A percentile compares a stretch with the other conserved stretches of the same genome.
Evolutionary conservation across 2,888 invertebrate genomes (phyloP).

Genomic region (Clivina fossor): DNA sequence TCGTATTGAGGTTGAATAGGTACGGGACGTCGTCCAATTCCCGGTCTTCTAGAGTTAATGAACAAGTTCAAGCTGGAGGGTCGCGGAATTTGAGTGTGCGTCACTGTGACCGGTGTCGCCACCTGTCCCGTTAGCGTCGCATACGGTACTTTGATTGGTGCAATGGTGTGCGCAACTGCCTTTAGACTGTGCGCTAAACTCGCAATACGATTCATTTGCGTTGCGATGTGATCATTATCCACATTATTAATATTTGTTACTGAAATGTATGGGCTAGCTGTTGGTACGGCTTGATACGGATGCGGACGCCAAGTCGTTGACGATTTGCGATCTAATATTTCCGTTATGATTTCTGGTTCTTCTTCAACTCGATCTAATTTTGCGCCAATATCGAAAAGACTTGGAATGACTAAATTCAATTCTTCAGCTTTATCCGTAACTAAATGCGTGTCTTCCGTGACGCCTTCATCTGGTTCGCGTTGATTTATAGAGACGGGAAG

Average conservation of each 20-base stretch:
- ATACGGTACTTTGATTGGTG: constrained; percentile 2
- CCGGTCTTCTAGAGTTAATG: constrained; percentile 16
- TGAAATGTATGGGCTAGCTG: constrained; percentile 13
- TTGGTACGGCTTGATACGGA: constrained; percentile 20
- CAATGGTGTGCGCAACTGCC: constrained; percentile 21
- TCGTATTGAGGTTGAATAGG: constrained; percentile 27
- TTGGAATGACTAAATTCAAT: constrained; percentile 19
- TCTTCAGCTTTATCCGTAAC: constrained; percentile 17
- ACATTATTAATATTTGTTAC: constrained; percentile 10
- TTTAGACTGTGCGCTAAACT: constrained; percentile 34
- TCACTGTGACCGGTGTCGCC: constrained; percentile 18
- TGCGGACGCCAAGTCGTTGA: constrained; percentile 12
- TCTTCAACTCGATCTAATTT: constrained; percentile 8
- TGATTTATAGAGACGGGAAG: constrained; percentile 11
- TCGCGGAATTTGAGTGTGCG: constrained; percentile 19
- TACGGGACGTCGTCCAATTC: constrained; percentile 1
- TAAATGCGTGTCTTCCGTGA: constrained; percentile 18
- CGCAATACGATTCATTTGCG: constrained; percentile 36
- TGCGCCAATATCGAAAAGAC: constrained; percentile 17
- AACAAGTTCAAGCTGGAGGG: constrained; percentile 16
- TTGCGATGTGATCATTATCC: constrained; percentile 33
- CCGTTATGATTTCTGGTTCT: constrained; percentile 18
- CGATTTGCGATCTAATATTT: constrained; percentile 18
- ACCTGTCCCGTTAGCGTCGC: background rate
- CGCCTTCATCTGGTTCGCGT: constrained; percentile 10